phyloP scores from a whole-genome alignment of 2,888 invertebrate genomes.

The Phortica magna region DNA sequence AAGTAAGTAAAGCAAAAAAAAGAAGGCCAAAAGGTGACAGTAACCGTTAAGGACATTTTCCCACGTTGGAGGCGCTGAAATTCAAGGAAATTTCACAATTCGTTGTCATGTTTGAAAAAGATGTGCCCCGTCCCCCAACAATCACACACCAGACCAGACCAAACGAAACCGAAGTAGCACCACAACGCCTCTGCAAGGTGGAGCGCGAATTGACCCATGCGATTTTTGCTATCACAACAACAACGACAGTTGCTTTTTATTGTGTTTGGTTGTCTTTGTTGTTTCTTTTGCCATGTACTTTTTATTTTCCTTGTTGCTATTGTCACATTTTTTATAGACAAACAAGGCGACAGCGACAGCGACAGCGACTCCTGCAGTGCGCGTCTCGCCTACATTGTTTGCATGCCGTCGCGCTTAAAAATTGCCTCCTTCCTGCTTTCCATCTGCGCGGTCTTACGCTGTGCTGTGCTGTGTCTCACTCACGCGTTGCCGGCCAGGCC shows the following conservation, averaged over 20 bases:
- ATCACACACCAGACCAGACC: background rate
- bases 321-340: slow-evolving; percentile 23
- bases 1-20: background rate
- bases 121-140: background rate
- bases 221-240: background rate
- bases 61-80: slow-evolving; percentile 13
- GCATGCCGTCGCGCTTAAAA: slow-evolving; percentile 10
- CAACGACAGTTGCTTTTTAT: slow-evolving; percentile 12
- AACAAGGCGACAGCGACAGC: background rate
- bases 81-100: slow-evolving; percentile 14
- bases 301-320: background rate
- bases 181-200: background rate
- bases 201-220: slow-evolving; percentile 13
- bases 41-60: slow-evolving; percentile 3
- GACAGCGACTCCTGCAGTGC: background rate
- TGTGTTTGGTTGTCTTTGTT: background rate
- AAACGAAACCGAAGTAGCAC: no score
- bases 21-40: background rate
- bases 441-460: background rate
- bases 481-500: background rate
- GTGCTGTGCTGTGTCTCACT: background rate
- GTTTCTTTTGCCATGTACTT: background rate
- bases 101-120: background rate
- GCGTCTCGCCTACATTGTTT: slow-evolving; percentile 6
- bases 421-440: background rate